Evolutionary conservation across 1,140 invertebrate genomes (phyloP).

Genomic region (Xylocopa sonorina): DNA sequence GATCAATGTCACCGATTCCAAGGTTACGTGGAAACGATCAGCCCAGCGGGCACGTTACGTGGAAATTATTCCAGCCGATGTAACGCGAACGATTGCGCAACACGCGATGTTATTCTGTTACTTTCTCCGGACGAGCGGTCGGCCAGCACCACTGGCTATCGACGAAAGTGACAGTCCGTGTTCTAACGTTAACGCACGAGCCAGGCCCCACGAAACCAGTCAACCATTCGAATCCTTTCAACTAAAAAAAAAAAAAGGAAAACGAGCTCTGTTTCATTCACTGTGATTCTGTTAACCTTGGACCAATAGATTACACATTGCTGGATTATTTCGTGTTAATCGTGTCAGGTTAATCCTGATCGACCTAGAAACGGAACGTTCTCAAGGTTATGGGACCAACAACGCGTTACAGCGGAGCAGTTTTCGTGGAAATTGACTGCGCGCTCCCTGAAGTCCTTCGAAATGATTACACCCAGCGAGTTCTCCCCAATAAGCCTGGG

Average conservation of each 20-base stretch:
- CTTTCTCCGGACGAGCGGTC: constrained; percentile 59
- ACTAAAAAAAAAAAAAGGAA: background rate
- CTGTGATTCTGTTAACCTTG: background rate
- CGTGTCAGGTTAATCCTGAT: background rate
- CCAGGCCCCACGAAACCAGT: background rate
- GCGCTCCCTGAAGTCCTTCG: no score
- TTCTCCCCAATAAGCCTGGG: background rate
- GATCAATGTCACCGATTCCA: constrained; percentile 23
- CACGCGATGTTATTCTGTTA: constrained; percentile 48
- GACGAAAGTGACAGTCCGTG: constrained; percentile 63
- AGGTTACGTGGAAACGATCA: background rate
- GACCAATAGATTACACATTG: background rate
- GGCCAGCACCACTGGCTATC: constrained; percentile 14
- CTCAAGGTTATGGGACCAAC: constrained; percentile 3
- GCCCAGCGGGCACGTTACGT: constrained; percentile 4
- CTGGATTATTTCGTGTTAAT: background rate
- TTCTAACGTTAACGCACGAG: constrained; percentile 31
- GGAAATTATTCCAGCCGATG: constrained; percentile 43
- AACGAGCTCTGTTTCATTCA: no score
- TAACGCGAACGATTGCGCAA: constrained; percentile 61
- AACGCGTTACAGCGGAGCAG: no score
- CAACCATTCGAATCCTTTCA: background rate
- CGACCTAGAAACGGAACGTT: constrained; percentile 18
- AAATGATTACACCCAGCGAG: no score
- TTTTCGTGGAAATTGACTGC: background rate